A percentile compares a stretch with the other conserved stretches of the same genome.
phyloP scores from a whole-genome alignment of 2,888 invertebrate genomes.

The Philereme transversata region DNA sequence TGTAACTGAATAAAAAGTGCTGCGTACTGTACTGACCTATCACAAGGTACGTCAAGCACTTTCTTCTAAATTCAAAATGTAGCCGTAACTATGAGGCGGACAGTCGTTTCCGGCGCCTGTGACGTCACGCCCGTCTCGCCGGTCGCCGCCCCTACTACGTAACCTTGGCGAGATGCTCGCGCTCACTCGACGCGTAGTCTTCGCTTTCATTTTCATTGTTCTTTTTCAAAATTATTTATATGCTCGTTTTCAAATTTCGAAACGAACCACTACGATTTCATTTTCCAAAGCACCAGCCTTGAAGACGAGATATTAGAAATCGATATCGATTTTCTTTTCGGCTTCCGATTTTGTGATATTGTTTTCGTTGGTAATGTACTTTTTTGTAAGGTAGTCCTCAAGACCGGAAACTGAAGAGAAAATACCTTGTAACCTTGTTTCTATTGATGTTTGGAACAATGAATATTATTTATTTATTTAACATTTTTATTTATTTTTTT shows the following conservation, averaged over 20 bases:
- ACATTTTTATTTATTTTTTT: too few relatives aligned
- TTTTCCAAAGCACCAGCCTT: too few relatives aligned
- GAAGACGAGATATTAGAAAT: too few relatives aligned
- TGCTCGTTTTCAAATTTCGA: constrained; percentile 37
- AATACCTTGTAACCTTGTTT: too few relatives aligned
- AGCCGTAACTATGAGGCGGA: constrained; percentile 81
- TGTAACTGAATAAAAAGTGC: constrained; percentile 25
- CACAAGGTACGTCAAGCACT: constrained; percentile 69
- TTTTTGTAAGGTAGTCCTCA: too few relatives aligned
- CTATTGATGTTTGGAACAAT: too few relatives aligned
- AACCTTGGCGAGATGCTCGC: constrained; percentile 63
- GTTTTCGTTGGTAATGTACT: too few relatives aligned
- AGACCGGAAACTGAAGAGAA: too few relatives aligned
- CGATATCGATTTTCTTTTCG: too few relatives aligned
- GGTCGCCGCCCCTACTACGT: constrained; percentile 77
- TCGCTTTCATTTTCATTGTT: constrained; percentile 71
- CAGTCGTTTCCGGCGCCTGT: constrained; percentile 82
- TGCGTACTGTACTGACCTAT: constrained; percentile 78
- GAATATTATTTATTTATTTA: too few relatives aligned
- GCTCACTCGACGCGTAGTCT: constrained; percentile 41
- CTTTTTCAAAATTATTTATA: constrained; percentile 57
- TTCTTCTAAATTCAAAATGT: constrained; percentile 83
- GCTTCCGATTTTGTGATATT: too few relatives aligned
- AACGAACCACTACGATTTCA: constrained; percentile 31
- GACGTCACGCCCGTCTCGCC: constrained; percentile 78